Percentiles rank a stretch among this genome's conserved stretches.
phyloP scores from a whole-genome alignment of 2,888 invertebrate genomes.

The Drosophila fungiperda region DNA sequence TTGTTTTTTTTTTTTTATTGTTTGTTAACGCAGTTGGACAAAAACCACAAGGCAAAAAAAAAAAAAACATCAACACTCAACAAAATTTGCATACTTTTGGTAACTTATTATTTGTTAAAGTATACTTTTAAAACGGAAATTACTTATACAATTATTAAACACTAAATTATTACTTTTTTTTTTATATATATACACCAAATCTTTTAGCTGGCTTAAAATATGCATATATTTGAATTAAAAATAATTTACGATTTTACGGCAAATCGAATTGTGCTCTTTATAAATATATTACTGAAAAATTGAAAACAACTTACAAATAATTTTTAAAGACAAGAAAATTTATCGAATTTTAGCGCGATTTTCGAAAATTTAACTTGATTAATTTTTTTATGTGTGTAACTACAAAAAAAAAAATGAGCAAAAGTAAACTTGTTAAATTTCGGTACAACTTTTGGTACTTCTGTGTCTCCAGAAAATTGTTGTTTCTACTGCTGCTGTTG shows the following conservation, averaged over 20 bases:
- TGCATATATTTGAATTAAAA: neutral
- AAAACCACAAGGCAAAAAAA: neutral
- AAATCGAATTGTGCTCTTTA: neutral
- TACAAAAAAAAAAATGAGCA: neutral
- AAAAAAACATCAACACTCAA: neutral
- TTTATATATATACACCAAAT: neutral
- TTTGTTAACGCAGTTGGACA: conserved; percentile 12
- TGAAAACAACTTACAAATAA: neutral
- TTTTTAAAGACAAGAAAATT: neutral
- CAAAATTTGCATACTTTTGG: neutral
- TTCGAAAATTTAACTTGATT: neutral
- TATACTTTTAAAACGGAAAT: neutral
- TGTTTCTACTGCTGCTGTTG: conserved; percentile 1
- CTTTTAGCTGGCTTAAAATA: neutral
- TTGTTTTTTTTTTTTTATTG: neutral
- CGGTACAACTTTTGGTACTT: conserved; percentile 26
- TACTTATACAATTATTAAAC: neutral
- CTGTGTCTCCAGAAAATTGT: conserved; percentile 3
- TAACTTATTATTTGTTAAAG: neutral
- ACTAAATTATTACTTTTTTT: neutral
- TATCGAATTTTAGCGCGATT: neutral
- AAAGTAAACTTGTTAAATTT: conserved; percentile 28
- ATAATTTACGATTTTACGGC: too few species aligned
- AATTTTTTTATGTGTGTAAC: neutral
- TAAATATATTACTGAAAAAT: neutral